These are phyloP conservation scores for Telmatherina bonti DNA, from an alignment of 2,797 vertebrate species.

Conservation along the genomic window DNA sequence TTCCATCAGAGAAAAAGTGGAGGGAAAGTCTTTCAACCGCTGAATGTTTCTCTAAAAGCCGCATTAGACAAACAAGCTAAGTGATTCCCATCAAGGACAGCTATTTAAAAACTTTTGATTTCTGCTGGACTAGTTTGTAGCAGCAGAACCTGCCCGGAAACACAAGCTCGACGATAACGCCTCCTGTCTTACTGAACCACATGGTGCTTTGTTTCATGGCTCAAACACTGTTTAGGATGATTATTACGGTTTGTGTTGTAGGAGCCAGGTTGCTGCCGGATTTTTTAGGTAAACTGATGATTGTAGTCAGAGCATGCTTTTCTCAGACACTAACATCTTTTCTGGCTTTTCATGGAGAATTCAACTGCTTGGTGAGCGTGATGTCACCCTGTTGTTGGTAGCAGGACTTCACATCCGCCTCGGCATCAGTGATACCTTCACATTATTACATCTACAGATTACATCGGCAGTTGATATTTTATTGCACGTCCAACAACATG, in stretches of 20 bases:
- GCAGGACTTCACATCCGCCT: no score
- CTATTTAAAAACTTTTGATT: constrained; percentile 38
- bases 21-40: constrained; percentile 9
- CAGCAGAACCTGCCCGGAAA: background rate
- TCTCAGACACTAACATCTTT: background rate
- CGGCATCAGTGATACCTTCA: no score
- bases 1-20: background rate
- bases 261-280: background rate
- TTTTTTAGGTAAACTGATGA: background rate
- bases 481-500: no score
- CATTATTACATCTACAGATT: no score
- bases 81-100: constrained; percentile 51
- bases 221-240: background rate
- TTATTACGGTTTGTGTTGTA: background rate
- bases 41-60: constrained; percentile 44
- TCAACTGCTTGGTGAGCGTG: no score
- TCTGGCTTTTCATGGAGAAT: no score
- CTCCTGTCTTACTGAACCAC: background rate
- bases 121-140: constrained; percentile 20
- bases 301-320: background rate
- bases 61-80: constrained; percentile 56
- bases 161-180: background rate
- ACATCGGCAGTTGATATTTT: no score
- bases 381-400: no score
- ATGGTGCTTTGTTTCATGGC: background rate